Evolutionary conservation across 1,140 invertebrate genomes (phyloP).

Genomic region (Neocloeon triangulifer): DNA sequence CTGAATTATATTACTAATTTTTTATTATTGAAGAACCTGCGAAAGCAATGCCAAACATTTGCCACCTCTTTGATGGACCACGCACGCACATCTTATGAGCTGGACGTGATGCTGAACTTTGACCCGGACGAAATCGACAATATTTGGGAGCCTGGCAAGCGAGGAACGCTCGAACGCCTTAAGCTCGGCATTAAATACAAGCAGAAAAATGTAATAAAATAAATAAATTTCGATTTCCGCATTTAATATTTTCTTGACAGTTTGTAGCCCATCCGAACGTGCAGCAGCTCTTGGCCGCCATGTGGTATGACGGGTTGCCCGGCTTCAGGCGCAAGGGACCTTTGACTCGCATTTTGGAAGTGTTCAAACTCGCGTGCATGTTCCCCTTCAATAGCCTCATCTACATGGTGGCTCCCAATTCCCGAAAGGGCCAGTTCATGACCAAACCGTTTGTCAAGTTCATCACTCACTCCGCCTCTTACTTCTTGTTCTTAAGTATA

Average conservation of each 20-base stretch:
- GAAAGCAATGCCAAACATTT: slow-evolving; percentile 58
- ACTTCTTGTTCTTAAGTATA: slow-evolving; percentile 72
- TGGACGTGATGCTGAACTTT: slow-evolving; percentile 78
- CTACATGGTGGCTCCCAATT: slow-evolving; percentile 66
- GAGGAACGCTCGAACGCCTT: slow-evolving; percentile 64
- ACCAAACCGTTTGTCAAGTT: slow-evolving; percentile 90
- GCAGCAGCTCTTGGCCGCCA: slow-evolving; percentile 68
- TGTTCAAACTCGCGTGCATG: slow-evolving; percentile 52
- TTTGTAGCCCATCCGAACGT: slow-evolving; percentile 86
- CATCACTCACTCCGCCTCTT: slow-evolving; percentile 73
- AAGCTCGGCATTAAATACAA: slow-evolving; percentile 90
- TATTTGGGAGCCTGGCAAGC: slow-evolving; percentile 59
- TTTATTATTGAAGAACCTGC: slow-evolving; percentile 36
- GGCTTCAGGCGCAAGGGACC: slow-evolving; percentile 62
- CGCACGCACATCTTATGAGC: slow-evolving; percentile 65
- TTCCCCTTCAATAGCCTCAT: slow-evolving; percentile 72
- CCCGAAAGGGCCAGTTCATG: slow-evolving; percentile 56
- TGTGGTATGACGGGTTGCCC: slow-evolving; percentile 82
- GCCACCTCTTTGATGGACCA: slow-evolving; percentile 70
- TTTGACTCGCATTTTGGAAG: slow-evolving; percentile 50
- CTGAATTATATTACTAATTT: too few species aligned
- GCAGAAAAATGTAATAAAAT: slow-evolving; percentile 66
- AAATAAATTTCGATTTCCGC: too few species aligned
- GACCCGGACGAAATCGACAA: slow-evolving; percentile 49
- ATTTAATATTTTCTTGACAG: slow-evolving; percentile 26